Evolutionary conservation across 2,797 vertebrate species (phyloP).

Genomic region (Oryzias sinensis): DNA sequence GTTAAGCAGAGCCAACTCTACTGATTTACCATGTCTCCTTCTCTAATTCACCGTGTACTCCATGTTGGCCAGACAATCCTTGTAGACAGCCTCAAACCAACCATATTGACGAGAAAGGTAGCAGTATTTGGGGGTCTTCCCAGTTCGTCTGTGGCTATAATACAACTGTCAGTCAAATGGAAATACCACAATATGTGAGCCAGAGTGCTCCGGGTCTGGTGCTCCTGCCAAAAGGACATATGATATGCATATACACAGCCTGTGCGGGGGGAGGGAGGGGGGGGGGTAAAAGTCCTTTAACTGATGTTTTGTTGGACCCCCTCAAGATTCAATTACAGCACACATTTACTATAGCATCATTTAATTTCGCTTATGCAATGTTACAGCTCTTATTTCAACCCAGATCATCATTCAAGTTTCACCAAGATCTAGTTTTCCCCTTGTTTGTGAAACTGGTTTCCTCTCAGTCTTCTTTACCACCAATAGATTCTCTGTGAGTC

Average conservation of each 20-base stretch:
- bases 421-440: too few relatives aligned
- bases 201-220: conserved; percentile 52
- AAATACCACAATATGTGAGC: conserved; percentile 59
- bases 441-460: too few relatives aligned
- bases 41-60: conserved; percentile 77
- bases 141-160: conserved; percentile 71
- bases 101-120: conserved; percentile 64
- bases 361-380: too few relatives aligned
- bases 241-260: neutral
- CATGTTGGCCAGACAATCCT: conserved; percentile 75
- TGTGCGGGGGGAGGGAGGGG: neutral
- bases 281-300: too few relatives aligned
- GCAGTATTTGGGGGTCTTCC: conserved; percentile 71
- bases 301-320: too few relatives aligned
- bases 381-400: too few relatives aligned
- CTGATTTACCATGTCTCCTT: conserved; percentile 78
- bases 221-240: conserved; percentile 48
- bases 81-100: conserved; percentile 73
- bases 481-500: too few relatives aligned
- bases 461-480: too few relatives aligned
- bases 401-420: too few relatives aligned
- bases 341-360: too few relatives aligned
- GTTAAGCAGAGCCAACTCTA: conserved; percentile 58
- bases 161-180: conserved; percentile 73
- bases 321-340: too few relatives aligned